These are phyloP conservation scores for Lasioglossum marginatum DNA, from an alignment of 2,888 invertebrate species.

Conservation along the genomic window DNA sequence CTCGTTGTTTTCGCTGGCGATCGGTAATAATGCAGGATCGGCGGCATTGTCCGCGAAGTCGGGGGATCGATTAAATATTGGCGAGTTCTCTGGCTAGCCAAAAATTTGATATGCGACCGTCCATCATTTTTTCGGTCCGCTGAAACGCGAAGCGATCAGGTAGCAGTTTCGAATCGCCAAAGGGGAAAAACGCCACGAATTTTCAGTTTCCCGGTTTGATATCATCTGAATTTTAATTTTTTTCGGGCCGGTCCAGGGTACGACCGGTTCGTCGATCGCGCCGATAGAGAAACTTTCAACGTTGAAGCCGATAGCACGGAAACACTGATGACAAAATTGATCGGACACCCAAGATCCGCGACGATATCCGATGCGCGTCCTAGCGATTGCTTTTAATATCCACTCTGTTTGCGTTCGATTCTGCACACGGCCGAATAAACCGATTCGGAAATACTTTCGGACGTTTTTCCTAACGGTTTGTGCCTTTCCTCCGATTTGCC, in stretches of 20 bases:
- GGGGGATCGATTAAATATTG: slow-evolving; percentile 11
- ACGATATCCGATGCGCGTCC: background rate
- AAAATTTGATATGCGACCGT: slow-evolving; percentile 16
- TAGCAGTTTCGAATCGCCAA: slow-evolving; percentile 16
- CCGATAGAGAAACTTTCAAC: background rate
- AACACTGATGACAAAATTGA: background rate
- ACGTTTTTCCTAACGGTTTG: background rate
- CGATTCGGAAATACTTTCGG: background rate
- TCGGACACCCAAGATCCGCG: background rate
- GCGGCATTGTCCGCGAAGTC: background rate
- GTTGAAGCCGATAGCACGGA: background rate
- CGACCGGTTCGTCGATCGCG: background rate
- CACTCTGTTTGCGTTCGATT: background rate
- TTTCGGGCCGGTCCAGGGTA: background rate
- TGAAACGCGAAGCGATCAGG: slow-evolving; percentile 17
- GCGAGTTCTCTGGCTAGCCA: background rate
- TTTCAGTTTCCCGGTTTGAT: slow-evolving; percentile 19
- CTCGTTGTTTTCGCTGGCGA: background rate
- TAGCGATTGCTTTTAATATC: background rate
- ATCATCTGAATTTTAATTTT: slow-evolving; percentile 16
- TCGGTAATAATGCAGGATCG: slow-evolving; percentile 5
- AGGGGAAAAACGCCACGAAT: slow-evolving; percentile 14
- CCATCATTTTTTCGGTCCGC: slow-evolving; percentile 9
- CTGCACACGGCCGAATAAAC: background rate
- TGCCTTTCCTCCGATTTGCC: too few species aligned